Evolutionary conservation across 2,113 vertebrate genomes (phyloP).

Genomic region (Alces alces): DNA sequence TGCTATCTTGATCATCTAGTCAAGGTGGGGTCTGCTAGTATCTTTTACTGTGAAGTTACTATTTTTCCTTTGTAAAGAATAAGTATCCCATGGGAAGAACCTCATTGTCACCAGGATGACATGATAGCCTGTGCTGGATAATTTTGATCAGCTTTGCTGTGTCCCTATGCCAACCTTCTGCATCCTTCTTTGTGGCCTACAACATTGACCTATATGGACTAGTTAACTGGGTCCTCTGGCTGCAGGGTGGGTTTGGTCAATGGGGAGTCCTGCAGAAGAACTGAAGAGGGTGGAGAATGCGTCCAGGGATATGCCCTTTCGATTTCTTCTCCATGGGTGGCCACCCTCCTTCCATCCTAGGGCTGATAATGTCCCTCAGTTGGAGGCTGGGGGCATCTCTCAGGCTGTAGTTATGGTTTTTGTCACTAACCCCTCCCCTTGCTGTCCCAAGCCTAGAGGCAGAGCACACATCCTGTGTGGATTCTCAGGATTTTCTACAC

Average conservation of each 20-base stretch:
- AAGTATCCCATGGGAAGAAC: background rate
- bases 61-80: background rate
- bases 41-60: background rate
- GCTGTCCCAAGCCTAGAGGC: background rate
- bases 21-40: background rate
- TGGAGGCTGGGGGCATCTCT: background rate
- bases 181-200: background rate
- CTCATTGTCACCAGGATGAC: background rate
- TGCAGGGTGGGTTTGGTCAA: background rate
- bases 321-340: background rate
- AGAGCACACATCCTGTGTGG: background rate
- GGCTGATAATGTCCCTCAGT: accelerated
- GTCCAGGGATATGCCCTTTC: background rate
- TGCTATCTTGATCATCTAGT: background rate
- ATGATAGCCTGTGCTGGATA: background rate
- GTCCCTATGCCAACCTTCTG: background rate
- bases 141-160: background rate
- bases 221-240: background rate
- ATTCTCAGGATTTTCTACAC: background rate
- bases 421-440: background rate
- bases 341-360: background rate
- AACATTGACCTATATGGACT: background rate
- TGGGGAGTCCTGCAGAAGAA: background rate
- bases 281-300: background rate
- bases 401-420: background rate